Evolutionary conservation across 2,113 vertebrate species (phyloP).

Genomic region (Perccottus glenii): DNA sequence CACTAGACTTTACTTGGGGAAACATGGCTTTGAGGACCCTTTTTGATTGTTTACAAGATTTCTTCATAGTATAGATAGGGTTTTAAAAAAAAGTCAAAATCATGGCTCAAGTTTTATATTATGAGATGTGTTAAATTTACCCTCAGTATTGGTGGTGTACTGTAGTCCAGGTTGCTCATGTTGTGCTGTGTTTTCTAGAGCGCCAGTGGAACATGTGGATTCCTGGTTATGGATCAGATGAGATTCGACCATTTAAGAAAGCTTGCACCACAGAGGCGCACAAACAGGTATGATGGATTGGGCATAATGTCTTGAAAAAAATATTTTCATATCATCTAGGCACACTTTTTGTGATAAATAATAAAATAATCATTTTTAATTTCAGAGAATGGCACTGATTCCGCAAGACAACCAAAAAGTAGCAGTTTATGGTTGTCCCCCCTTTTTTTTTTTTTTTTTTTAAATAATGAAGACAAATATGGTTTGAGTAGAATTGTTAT

Average conservation of each 20-base stretch:
- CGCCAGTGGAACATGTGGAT: conserved; percentile 99
- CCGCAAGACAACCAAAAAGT: conserved; percentile 99
- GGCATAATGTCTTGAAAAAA: not conserved
- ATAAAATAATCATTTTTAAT: conserved; percentile 35
- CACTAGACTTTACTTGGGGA: too few relatives aligned
- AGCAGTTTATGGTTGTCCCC: conserved; percentile 49
- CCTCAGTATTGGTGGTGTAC: not conserved
- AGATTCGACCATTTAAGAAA: conserved; percentile 98
- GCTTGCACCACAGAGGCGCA: conserved; percentile 99
- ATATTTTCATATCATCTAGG: too few relatives aligned
- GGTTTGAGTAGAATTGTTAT: conserved; percentile 22
- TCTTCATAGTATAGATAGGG: too few relatives aligned
- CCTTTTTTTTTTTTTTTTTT: conserved; percentile 22
- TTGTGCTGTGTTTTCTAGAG: conserved; percentile 75
- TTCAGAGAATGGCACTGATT: conserved; percentile 99
- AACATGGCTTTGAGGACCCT: too few relatives aligned
- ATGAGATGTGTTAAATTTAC: too few relatives aligned
- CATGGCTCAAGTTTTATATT: too few relatives aligned
- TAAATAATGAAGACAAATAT: conserved; percentile 2
- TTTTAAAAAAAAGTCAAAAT: too few relatives aligned
- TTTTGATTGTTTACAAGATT: too few relatives aligned
- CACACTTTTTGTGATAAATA: not conserved
- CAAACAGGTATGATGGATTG: conserved; percentile 88
- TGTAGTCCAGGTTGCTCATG: not conserved
- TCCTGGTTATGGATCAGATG: conserved; percentile 97